These are phyloP conservation scores for Arge pagana DNA, from an alignment of 2,888 invertebrate genomes.

Conservation along the genomic window DNA sequence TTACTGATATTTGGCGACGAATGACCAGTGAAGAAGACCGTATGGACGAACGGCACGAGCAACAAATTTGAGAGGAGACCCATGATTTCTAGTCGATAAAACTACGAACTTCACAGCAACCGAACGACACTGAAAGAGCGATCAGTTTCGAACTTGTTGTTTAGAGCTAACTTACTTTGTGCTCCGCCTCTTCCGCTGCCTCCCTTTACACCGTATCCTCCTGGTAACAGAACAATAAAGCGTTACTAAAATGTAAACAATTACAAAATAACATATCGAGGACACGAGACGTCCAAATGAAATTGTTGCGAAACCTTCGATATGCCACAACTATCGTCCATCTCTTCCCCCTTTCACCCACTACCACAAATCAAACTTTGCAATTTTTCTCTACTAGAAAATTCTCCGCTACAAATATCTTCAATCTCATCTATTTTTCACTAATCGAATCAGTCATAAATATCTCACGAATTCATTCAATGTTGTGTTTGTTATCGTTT, in stretches of 20 bases:
- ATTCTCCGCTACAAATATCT: too few relatives aligned
- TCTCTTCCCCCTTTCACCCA: too few relatives aligned
- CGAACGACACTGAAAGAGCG: background rate
- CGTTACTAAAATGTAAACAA: background rate
- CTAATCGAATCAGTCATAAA: too few relatives aligned
- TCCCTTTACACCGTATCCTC: conserved; percentile 22
- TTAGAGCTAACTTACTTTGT: conserved; percentile 15
- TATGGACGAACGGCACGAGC: conserved; percentile 13
- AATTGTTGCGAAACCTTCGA: too few relatives aligned
- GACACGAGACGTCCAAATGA: background rate
- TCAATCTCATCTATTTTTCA: too few relatives aligned
- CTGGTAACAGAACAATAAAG: conserved; percentile 10
- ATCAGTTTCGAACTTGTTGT: background rate
- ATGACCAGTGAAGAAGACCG: conserved; percentile 10
- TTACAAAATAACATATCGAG: background rate
- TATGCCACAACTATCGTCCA: too few relatives aligned
- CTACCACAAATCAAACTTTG: too few relatives aligned
- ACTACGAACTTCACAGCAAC: background rate
- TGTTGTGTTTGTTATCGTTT: too few relatives aligned
- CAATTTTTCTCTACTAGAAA: too few relatives aligned
- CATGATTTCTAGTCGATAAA: conserved; percentile 6
- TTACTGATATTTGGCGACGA: background rate
- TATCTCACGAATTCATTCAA: too few relatives aligned
- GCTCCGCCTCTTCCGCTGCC: conserved; percentile 14
- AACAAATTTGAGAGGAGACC: background rate